Evolutionary conservation across 2,113 vertebrate genomes (phyloP).

Genomic region (Octodon degus): DNA sequence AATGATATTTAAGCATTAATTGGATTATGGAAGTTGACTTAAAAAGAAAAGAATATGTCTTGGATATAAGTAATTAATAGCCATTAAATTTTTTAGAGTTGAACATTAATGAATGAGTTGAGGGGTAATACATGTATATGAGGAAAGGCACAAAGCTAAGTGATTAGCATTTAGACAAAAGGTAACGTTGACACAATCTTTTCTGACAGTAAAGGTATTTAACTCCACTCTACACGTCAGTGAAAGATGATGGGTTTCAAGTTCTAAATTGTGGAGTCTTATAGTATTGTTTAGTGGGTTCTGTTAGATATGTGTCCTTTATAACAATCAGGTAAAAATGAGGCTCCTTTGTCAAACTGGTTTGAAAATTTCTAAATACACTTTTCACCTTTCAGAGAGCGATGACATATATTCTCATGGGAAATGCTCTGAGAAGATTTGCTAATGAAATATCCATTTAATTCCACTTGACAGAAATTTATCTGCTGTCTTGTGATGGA

Average conservation of each 20-base stretch:
- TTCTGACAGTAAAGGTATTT: constrained; percentile 40
- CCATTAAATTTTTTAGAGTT: neutral
- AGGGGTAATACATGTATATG: neutral
- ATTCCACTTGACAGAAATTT: neutral
- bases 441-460: neutral
- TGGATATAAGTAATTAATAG: neutral
- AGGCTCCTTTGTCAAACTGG: neutral
- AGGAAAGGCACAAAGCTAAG: neutral
- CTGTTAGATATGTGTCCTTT: neutral
- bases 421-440: constrained; percentile 7
- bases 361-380: constrained; percentile 8
- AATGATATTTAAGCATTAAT: constrained; percentile 30
- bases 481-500: neutral
- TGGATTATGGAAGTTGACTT: neutral
- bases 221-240: neutral
- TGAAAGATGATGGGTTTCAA: neutral
- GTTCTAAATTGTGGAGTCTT: neutral
- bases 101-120: neutral
- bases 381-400: neutral
- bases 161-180: neutral
- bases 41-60: constrained; percentile 17
- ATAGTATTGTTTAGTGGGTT: neutral
- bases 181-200: neutral
- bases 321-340: neutral
- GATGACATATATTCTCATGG: neutral